Evolutionary conservation across 2,797 vertebrate species (phyloP), one percentile per base, ranked within the genome.

Genomic region (Tenualosa thibaudeaui): DNA sequence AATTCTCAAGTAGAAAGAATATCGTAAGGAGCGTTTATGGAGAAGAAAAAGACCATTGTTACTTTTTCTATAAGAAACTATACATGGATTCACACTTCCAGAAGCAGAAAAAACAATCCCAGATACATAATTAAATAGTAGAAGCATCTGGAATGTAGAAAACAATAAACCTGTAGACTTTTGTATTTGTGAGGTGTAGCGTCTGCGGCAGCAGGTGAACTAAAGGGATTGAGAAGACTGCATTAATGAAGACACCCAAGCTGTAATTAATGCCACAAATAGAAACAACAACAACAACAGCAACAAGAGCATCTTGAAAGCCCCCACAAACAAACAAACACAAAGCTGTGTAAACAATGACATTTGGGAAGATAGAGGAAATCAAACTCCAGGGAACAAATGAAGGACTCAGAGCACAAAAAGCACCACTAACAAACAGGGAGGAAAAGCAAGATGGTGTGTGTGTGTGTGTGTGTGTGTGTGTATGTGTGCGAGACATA

Each of bases 261-360:
- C 81, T 83, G 62, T 83, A 85, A 87, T 86, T 84, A 84, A 82
- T 49, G 81, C 86, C 85, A 85, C 56, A 85, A 90, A 88, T 86
- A 88, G 86, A 24, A 56, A 60, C 12, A 82, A 65, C 49, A 56
- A 86, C 13, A 75, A 82, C 12, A 82, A 65, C 49, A 56, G 84
- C 13, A 75, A 82, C n/a, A 81, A 24, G 19, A 84, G n/a, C 78
- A 49, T 51, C 50, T 12, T 9, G 7, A 51, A 5, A 5, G 81
- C 19, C 6, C 19, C 19, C 53, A 15, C 22, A 43, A 82, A 54
- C 62, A 19, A 68, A 83, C 49, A 84, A 50, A 17, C 60, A 81
- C 81, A 17, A 83, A 46, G 68, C 58, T 68, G 51, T 85, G 65
- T 43, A 81, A 62, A 84, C 43, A 84, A 71, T 53, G 26, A 53